Base-by-base conservation (phyloP, 1,140 invertebrate species). In the Apis dorsata region DNA sequence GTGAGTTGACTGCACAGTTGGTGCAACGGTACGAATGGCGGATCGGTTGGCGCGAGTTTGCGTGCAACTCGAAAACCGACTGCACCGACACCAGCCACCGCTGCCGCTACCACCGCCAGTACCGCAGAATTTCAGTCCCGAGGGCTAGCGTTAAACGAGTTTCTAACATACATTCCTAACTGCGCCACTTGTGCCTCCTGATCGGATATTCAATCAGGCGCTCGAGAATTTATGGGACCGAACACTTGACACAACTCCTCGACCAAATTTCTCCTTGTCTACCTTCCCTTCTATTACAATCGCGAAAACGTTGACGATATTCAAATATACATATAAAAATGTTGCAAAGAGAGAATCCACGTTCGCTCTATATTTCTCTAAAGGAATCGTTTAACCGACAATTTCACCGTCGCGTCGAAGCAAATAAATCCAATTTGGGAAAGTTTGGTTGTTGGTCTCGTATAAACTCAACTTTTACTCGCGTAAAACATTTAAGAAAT, bases 131-230 rank as follows among this genome's bases (percentile, higher is more conserved):
- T 88, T 88, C 84, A 86, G 74, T 88, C 87, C 81, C 86, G 74
- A 78, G 78, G 87, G 86, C 70, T 70, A 84, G 73, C 66, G 70
- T 85, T 88, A 88, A 88, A 88, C 86, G 87, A 88, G 87, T 88
- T 88, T 86, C 87, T 86, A 88, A 88, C 87, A 86, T 88, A 87
- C 86, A 86, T 88, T 81, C 78, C 87, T 88, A 88, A 86, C 84
- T 79, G 86, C 78, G 66, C 78, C 87, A 83, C 84, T 84, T 80
- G 84, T 80, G 75, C 79, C 62, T 68, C 83, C 59, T 86, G 87
- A 88, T 88, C 87, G 86, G 87, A 86, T 88, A 88, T 88, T 88
- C 84, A 86, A 88, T 88, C 87, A 88, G 85, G 44, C 59, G 51
- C 34, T 44, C 28, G 70, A 59, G 72, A 65, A 86, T 88, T 86